Base-by-base conservation (phyloP, 1,140 invertebrate genomes). In the Heliconius congener region DNA sequence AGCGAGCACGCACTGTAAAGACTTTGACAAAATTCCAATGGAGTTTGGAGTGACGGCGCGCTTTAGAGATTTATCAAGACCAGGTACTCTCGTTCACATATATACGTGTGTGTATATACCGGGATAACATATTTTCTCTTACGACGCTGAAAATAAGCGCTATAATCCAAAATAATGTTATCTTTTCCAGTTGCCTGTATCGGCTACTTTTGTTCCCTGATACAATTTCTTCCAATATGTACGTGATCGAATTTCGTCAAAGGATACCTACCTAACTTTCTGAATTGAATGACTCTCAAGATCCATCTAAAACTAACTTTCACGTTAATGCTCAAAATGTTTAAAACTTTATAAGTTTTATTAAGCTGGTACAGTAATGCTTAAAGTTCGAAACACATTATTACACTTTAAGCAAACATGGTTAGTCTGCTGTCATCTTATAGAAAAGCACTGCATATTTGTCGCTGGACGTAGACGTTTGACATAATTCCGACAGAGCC, bases 11-110 rank as follows among this genome's bases (percentile, higher is more conserved):
- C 80, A 74, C 80, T 84, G 84, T 79, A 73, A 77, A 77, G 88
- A 90, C 87, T 88, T 88, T 91, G 89, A 92, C 88, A 88, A 90
- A 92, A 92, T 87, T 90, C 89, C 81, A 81, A 80, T 84, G 81
- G 79, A 81, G 82, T 81, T 79, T 78, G 52, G 77, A 80, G 82
- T 79, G 84, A 88, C 88, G 76, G 78, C 80, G 72, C 80, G 80
- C 66, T 80, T 73, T 75, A 76, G 77, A 86, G 83, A 88, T 91
- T 88, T 84, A 84, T 83, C 57, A 82, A 83, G 77, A 74, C 55
- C 66, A 82, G 75, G 74, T 81, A 78, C 27, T 18, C 27, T 30
- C 8, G n/a, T n/a, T 11, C 23, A 5, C 23, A 13, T n/a, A 27
- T 27, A 37, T 37, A 37, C 8, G 34, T 37, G 6, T 66, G 23